Conservation (phyloP, 92 coral and sea anemone species). For the Epizoanthus scotinus region DNA sequence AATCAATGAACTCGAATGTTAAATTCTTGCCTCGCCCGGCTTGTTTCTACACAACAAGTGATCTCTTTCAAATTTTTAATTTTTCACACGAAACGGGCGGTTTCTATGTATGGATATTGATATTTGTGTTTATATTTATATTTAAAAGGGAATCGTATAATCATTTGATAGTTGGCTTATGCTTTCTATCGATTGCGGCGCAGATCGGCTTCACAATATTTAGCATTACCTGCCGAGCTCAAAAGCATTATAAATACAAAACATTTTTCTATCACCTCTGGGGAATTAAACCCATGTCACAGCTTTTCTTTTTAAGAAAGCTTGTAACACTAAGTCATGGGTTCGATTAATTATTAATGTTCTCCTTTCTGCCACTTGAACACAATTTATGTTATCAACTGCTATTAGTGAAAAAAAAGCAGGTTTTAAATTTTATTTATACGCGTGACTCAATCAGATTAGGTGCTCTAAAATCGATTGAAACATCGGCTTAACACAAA, state of each 20-base stretch:
- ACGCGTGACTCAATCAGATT: not conserved
- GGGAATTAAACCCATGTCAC: not conserved
- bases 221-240: not conserved
- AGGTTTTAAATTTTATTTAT: not conserved
- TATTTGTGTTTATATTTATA: not conserved
- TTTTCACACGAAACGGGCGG: too few species aligned
- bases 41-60: too few species aligned
- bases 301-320: not conserved
- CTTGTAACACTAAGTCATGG: not conserved
- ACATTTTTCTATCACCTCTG: not conserved
- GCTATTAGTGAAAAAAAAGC: not conserved
- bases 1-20: not conserved
- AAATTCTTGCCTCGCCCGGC: not conserved
- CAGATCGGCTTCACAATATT: not conserved
- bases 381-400: slow-evolving; percentile 17
- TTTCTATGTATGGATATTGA: too few species aligned
- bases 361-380: slow-evolving; percentile 15
- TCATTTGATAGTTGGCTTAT: not conserved
- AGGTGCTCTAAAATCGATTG: not conserved
- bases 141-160: not conserved
- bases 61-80: too few species aligned
- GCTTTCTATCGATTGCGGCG: not conserved
- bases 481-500: not conserved
- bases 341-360: slow-evolving; percentile 3
- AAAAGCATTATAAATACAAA: too few species aligned